phyloP scores from a whole-genome alignment of 2,113 vertebrate species.

The Trochalopteron elliotii region DNA sequence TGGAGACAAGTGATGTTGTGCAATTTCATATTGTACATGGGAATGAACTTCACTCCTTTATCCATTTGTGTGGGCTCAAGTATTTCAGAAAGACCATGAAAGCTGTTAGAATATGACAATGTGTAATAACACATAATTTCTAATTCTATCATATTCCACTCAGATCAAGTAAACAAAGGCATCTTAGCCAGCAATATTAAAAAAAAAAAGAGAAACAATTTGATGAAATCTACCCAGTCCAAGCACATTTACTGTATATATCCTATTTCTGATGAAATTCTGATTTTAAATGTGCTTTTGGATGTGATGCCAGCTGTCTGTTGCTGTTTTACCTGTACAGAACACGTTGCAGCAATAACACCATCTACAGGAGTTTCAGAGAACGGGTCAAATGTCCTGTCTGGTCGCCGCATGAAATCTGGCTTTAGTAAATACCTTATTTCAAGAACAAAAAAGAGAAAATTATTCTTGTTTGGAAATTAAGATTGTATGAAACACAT shows the following conservation, averaged over 20 bases:
- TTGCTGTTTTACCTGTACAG: constrained; percentile 85
- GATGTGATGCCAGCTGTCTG: neutral
- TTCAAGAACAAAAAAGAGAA: neutral
- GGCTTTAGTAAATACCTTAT: constrained; percentile 92
- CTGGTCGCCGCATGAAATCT: constrained; percentile 96
- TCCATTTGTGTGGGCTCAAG: neutral
- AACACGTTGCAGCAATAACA: constrained; percentile 96
- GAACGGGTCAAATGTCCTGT: constrained; percentile 96
- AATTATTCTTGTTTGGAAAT: neutral
- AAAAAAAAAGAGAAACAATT: neutral
- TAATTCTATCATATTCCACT: neutral
- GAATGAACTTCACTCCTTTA: neutral
- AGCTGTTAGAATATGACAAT: neutral
- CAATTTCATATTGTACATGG: neutral
- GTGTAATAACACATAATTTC: neutral
- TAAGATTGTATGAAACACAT: neutral
- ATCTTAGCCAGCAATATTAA: neutral
- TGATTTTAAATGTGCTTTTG: neutral
- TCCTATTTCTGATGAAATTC: neutral
- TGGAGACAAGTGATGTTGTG: neutral
- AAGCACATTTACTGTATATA: neutral
- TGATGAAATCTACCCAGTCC: neutral
- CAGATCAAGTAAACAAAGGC: neutral
- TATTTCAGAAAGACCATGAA: neutral
- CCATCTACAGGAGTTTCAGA: constrained; percentile 99